Conservation (phyloP, 2,113 vertebrate genomes). For the Mungos mungo region DNA sequence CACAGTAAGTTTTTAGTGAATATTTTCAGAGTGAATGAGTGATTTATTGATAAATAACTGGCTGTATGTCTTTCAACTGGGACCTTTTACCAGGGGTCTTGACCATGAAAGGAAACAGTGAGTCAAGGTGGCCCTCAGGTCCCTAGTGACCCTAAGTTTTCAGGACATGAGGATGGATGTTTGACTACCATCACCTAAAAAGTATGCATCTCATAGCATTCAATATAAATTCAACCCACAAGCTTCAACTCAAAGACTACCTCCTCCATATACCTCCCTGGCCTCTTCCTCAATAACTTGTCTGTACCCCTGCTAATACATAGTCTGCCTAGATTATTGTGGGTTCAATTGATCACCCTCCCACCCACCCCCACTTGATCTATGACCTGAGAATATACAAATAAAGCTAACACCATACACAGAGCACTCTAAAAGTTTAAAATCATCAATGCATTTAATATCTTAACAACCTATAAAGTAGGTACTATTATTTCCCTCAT, state of each 20-base stretch:
- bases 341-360: not conserved
- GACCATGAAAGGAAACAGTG: not conserved
- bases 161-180: not conserved
- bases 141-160: not conserved
- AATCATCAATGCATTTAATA: not conserved
- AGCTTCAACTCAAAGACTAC: not conserved
- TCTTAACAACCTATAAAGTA: not conserved
- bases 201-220: not conserved
- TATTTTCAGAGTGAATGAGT: slow-evolving; percentile 22
- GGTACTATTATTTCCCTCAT: not conserved
- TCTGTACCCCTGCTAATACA: not conserved
- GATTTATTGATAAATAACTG: slow-evolving; percentile 3
- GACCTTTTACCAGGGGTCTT: not conserved
- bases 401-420: not conserved
- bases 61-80: not conserved
- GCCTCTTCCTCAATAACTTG: not conserved
- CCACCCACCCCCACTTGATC: not conserved
- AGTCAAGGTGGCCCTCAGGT: not conserved
- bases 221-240: not conserved
- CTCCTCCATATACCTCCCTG: not conserved
- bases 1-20: not conserved
- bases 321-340: not conserved
- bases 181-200: not conserved
- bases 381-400: not conserved
- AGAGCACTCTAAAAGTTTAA: not conserved